Base-by-base conservation (phyloP, 2,113 vertebrate species). In the Myotis brandtii region DNA sequence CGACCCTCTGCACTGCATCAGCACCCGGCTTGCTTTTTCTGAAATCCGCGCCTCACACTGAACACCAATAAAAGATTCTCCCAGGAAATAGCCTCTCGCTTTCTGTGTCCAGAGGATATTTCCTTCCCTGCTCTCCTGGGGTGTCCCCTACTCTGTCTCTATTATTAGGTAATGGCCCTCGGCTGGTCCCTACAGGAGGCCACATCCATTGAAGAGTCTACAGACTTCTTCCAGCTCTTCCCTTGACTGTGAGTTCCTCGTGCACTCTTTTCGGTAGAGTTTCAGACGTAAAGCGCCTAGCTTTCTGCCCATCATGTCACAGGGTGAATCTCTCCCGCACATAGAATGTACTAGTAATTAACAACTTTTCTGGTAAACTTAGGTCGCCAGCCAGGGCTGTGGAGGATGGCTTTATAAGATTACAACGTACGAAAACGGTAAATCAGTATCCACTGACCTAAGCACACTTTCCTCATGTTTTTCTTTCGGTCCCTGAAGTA, bases 101-200 rank as follows among this genome's bases (percentile, higher is more conserved):
- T 72, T 79, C 87, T 32, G 17, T 20, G 40, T 67, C 76, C 46
- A 17, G 14, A 56, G 43, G 12, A 27, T 56, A 72, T 43, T 27
- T 93, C 40, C 93, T 93, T 87, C 34, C 50, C 32, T 88, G 94
- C 48, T 13, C 7, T 92, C 86, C 83, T 40, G 25, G 25, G 87
- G 43, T 32, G 8, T 37, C 34, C 89, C 56, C 87, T 6, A 5
- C 25, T 48, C 21, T 56, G 20, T 89, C 82, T 83, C 73, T 62
- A n/a, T 52, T 73, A 48, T 94, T 83, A 76, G 69, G 13, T 56
- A 76, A 75, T 46, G 14, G 17, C 20, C 40, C 30, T 32, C 20
- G 62, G 82, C 37, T 34, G 73, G 56, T 11, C 30, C 21, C 37
- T 0, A 2, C 54, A 2, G 20, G 69, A 48, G 9, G 37, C 14